A percentile compares a stretch with the other conserved stretches of the same genome.
phyloP scores from a whole-genome alignment of 2,888 invertebrate species.

The Mesodorylaimus sp. region DNA sequence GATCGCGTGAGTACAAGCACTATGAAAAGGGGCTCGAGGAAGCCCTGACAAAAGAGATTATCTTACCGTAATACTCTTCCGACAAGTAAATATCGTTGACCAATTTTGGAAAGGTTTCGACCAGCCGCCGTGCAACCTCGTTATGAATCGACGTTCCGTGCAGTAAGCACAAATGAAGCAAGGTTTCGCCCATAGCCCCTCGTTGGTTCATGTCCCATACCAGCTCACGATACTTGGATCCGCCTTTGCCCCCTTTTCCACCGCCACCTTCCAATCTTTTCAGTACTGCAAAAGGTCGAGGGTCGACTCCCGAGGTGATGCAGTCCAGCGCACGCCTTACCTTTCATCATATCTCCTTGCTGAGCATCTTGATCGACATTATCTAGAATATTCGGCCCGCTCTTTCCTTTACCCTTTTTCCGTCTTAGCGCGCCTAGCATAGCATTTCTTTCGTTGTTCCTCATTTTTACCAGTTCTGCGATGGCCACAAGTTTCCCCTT shows the following conservation, averaged over 20 bases:
- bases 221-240: slow-evolving; percentile 53
- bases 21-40: neutral
- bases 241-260: slow-evolving; percentile 23
- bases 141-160: slow-evolving; percentile 76
- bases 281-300: neutral
- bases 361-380: slow-evolving; percentile 24
- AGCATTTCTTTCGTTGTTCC: slow-evolving; percentile 57
- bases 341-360: slow-evolving; percentile 21
- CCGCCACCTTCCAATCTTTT: slow-evolving; percentile 16
- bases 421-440: slow-evolving; percentile 23
- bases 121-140: slow-evolving; percentile 72
- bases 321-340: no score
- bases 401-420: slow-evolving; percentile 25
- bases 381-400: slow-evolving; percentile 26
- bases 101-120: slow-evolving; percentile 78
- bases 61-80: slow-evolving; percentile 82
- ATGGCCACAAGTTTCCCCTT: slow-evolving; percentile 74
- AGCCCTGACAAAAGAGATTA: neutral
- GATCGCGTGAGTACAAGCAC: neutral
- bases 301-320: no score
- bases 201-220: slow-evolving; percentile 80
- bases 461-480: slow-evolving; percentile 60
- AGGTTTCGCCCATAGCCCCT: slow-evolving; percentile 80
- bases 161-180: slow-evolving; percentile 74
- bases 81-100: slow-evolving; percentile 87